Evolutionary conservation across 2,888 invertebrate genomes (phyloP).

Genomic region (Eilema griseolum): DNA sequence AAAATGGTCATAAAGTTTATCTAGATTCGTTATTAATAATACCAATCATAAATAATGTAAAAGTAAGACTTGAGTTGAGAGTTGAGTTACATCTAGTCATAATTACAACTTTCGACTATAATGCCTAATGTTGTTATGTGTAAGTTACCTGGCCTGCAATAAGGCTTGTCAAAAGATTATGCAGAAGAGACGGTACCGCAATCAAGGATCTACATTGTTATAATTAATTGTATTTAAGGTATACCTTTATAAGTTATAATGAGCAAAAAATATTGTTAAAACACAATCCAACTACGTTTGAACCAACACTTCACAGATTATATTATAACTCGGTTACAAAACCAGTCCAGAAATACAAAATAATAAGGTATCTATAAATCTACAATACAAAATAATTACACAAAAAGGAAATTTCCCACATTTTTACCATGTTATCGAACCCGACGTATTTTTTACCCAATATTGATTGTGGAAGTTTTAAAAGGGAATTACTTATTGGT

Average conservation of each 20-base stretch:
- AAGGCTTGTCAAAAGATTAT: too few relatives aligned
- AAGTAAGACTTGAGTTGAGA: too few relatives aligned
- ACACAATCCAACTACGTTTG: not conserved
- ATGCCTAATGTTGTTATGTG: too few relatives aligned
- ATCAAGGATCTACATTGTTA: too few relatives aligned
- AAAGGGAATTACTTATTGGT: constrained; percentile 26
- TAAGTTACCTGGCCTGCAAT: too few relatives aligned
- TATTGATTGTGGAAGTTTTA: constrained; percentile 28
- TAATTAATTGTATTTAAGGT: too few relatives aligned
- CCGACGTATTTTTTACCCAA: constrained; percentile 23
- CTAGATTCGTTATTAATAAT: too few relatives aligned
- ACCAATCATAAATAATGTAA: too few relatives aligned
- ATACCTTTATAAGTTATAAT: not conserved
- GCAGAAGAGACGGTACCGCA: too few relatives aligned
- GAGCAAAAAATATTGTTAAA: not conserved
- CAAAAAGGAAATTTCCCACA: not conserved
- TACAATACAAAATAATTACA: not conserved
- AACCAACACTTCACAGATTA: not conserved
- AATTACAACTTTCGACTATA: too few relatives aligned
- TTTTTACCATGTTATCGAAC: constrained; percentile 5
- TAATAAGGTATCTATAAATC: not conserved
- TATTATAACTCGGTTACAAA: not conserved
- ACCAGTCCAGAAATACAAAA: not conserved
- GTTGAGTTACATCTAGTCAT: too few relatives aligned
- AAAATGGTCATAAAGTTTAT: too few relatives aligned